Conservation (phyloP, 1,140 invertebrate species). For the Caligus rogercresseyi region DNA sequence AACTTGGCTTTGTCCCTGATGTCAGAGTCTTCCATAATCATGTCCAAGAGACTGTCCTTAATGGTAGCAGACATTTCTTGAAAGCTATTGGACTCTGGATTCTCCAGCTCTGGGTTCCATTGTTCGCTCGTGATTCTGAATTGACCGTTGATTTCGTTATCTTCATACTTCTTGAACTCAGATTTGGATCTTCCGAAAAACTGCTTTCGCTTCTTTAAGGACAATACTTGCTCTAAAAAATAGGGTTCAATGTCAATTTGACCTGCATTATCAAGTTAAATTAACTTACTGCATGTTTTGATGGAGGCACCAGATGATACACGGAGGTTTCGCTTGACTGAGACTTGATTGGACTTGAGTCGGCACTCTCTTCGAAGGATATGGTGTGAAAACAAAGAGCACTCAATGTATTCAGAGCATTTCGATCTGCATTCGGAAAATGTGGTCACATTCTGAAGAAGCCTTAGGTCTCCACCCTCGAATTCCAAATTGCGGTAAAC, state of each 20-base stretch:
- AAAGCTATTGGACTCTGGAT: background rate
- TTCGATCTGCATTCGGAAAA: background rate
- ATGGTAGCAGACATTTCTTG: conserved; percentile 9
- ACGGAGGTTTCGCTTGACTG: background rate
- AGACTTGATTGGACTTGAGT: background rate
- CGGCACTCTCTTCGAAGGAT: background rate
- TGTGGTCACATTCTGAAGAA: background rate
- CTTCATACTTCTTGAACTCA: conserved; percentile 7
- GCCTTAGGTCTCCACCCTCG: conserved; percentile 3
- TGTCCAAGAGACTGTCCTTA: background rate
- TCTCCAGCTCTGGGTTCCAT: background rate
- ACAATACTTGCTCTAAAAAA: background rate
- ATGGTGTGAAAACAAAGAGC: background rate
- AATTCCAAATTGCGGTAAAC: conserved; percentile 14
- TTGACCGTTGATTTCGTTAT: conserved; percentile 18
- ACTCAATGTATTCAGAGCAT: background rate
- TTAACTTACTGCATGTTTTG: background rate
- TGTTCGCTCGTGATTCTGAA: conserved; percentile 13
- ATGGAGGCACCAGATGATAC: background rate
- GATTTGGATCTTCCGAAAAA: background rate
- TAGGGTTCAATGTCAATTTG: too few relatives aligned
- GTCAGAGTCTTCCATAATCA: background rate
- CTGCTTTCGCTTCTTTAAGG: background rate
- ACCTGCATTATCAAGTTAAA: background rate
- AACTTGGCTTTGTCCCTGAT: conserved; percentile 6